phyloP scores from a whole-genome alignment of 2,113 vertebrate genomes.

The Etheostoma spectabile region DNA sequence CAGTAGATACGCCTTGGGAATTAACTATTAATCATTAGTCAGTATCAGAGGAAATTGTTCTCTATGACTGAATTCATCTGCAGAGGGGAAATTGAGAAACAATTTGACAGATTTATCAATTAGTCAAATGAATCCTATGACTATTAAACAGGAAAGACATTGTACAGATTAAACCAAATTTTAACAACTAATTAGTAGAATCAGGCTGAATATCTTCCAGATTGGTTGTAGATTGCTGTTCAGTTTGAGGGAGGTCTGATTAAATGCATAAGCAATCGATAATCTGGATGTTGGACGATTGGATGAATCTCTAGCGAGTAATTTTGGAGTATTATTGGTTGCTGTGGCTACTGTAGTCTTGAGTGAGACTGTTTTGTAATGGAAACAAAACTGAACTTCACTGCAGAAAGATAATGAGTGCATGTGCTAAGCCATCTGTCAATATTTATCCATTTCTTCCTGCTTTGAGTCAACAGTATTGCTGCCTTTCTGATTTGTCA shows the following conservation, averaged over 20 bases:
- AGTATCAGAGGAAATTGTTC: neutral
- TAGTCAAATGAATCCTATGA: neutral
- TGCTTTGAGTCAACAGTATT: neutral
- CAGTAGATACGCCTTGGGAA: slow-evolving; percentile 12
- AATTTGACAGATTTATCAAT: neutral
- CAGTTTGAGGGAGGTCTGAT: neutral
- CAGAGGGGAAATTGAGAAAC: neutral
- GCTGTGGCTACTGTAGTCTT: neutral
- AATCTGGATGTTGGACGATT: neutral
- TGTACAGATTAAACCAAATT: neutral
- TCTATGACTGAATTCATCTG: neutral
- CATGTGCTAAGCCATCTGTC: slow-evolving; percentile 2
- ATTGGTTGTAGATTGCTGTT: neutral
- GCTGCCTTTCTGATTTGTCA: neutral
- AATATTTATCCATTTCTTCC: neutral
- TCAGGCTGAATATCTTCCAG: neutral
- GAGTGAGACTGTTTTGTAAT: neutral
- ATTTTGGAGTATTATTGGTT: neutral
- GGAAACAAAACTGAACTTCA: slow-evolving; percentile 7
- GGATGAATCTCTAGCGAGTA: neutral
- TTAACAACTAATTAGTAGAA: neutral
- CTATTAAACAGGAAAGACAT: neutral
- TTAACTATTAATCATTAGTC: slow-evolving; percentile 4
- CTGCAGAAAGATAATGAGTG: neutral
- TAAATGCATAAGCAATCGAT: neutral